These are phyloP conservation scores for Schizothorax lantsangensis DNA, from an alignment of 2,797 vertebrate genomes.

Conservation along the genomic window DNA sequence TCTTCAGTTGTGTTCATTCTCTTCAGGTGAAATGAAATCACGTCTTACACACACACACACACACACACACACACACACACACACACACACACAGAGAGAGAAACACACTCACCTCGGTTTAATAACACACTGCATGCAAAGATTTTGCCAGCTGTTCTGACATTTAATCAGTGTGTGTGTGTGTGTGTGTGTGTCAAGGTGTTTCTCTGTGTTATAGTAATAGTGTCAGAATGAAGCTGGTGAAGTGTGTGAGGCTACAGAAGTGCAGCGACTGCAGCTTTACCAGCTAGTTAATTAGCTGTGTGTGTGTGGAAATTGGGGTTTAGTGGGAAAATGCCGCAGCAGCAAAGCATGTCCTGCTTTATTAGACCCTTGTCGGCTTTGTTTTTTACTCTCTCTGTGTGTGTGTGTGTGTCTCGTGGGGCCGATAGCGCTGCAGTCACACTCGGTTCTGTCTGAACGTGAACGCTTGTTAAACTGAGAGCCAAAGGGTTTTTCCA, in stretches of 20 bases:
- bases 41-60: constrained; percentile 21
- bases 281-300: constrained; percentile 48
- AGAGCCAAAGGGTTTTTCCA: constrained; percentile 26
- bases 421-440: constrained; percentile 57
- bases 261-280: constrained; percentile 52
- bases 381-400: background rate
- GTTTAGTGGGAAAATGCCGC: constrained; percentile 50
- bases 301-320: constrained; percentile 15
- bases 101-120: background rate
- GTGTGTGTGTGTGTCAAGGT: background rate
- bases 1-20: constrained; percentile 43
- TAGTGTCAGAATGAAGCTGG: background rate
- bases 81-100: constrained; percentile 3
- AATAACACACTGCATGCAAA: constrained; percentile 13
- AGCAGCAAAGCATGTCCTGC: constrained; percentile 54
- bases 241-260: constrained; percentile 28
- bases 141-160: constrained; percentile 20
- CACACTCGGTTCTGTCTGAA: constrained; percentile 61
- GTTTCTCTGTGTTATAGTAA: constrained; percentile 15
- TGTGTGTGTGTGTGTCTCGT: constrained; percentile 38
- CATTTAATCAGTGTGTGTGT: constrained; percentile 32
- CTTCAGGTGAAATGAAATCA: constrained; percentile 45
- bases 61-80: constrained; percentile 21
- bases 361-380: constrained; percentile 55
- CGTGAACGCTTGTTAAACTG: constrained; percentile 55